Evolutionary conservation across 1,140 invertebrate species (phyloP).

Genomic region (Megathymus violae): DNA sequence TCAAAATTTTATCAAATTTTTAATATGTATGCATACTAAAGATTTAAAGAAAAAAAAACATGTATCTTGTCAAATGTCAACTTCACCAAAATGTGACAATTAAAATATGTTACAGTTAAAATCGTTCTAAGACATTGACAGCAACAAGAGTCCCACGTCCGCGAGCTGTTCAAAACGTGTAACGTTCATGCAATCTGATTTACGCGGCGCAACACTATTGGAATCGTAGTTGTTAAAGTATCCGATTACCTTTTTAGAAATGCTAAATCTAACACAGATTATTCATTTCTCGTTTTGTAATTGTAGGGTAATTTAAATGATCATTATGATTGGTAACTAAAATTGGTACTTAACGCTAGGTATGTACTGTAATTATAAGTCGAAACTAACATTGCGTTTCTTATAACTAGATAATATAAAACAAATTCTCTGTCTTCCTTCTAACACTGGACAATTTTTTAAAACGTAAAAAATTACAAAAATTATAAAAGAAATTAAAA

Average conservation of each 20-base stretch:
- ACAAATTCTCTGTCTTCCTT: no score
- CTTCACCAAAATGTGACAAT: conserved; percentile 18
- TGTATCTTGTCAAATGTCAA: no score
- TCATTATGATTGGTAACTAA: conserved; percentile 17
- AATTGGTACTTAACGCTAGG: conserved; percentile 1
- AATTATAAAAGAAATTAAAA: no score
- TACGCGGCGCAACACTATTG: conserved; percentile 56
- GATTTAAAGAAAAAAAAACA: no score
- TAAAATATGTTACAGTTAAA: conserved; percentile 14
- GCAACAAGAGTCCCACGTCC: conserved; percentile 36
- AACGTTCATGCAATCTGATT: conserved; percentile 74
- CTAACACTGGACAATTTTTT: no score
- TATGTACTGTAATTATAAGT: no score
- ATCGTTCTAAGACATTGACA: conserved; percentile 31
- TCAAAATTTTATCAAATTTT: no score
- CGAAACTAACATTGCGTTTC: no score
- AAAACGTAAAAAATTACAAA: no score
- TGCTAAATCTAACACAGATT: conserved; percentile 63
- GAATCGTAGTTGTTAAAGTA: conserved; percentile 58
- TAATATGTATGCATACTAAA: no score
- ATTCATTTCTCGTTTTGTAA: conserved; percentile 54
- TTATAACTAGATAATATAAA: no score
- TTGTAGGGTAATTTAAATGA: conserved; percentile 30
- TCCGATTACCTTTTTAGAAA: conserved; percentile 66
- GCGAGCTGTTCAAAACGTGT: conserved; percentile 62